phyloP scores from a whole-genome alignment of 1,140 invertebrate species.

The Trichomalopsis sarcophagae region DNA sequence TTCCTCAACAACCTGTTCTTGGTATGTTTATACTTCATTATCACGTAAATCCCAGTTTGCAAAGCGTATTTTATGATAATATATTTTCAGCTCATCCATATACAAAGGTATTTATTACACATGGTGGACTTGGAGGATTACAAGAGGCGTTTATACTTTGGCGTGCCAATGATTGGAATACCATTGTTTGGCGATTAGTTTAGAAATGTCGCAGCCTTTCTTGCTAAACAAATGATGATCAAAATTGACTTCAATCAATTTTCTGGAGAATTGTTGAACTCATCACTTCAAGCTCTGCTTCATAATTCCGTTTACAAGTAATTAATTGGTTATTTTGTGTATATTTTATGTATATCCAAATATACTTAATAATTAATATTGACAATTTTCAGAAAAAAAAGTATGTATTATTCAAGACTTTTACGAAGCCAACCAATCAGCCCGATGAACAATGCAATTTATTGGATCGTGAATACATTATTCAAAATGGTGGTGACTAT shows the following conservation, averaged over 20 bases:
- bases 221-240: slow-evolving; percentile 45
- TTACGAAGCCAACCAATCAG: slow-evolving; percentile 63
- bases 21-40: slow-evolving; percentile 65
- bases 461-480: slow-evolving; percentile 70
- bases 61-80: not conserved
- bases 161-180: slow-evolving; percentile 78
- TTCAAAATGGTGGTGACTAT: slow-evolving; percentile 63
- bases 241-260: not conserved
- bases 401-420: slow-evolving; percentile 44
- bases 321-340: not conserved
- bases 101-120: slow-evolving; percentile 14
- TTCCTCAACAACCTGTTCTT: slow-evolving; percentile 80
- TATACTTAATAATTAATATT: not conserved
- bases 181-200: slow-evolving; percentile 79
- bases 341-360: not conserved
- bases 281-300: not conserved
- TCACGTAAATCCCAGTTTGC: not conserved
- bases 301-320: not conserved
- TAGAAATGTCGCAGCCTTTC: slow-evolving; percentile 70
- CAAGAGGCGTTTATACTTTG: slow-evolving; percentile 77
- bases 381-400: not conserved
- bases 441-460: slow-evolving; percentile 64
- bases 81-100: slow-evolving; percentile 19
- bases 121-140: slow-evolving; percentile 64
- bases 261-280: not conserved